phyloP scores from a whole-genome alignment of 2,888 invertebrate genomes.

The Ypsolopha sequella region DNA sequence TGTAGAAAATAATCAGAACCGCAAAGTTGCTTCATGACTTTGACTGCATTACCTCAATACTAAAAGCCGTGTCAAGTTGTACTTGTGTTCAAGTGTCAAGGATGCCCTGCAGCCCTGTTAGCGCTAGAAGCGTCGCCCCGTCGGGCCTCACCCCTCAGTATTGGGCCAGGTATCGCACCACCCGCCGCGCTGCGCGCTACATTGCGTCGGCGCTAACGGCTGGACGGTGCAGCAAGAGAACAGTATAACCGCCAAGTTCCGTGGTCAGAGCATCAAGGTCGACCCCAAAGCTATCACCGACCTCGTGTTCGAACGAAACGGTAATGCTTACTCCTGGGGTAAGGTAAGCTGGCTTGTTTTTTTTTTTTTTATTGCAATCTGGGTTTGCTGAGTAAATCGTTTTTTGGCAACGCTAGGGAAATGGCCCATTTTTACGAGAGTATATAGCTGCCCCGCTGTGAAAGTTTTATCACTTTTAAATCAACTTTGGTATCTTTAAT shows the following conservation, averaged over 20 bases:
- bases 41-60: too few species aligned
- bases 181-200: slow-evolving; percentile 93
- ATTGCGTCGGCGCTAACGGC: slow-evolving; percentile 82
- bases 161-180: slow-evolving; percentile 83
- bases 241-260: slow-evolving; percentile 92
- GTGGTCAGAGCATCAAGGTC: slow-evolving; percentile 92
- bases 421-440: too few species aligned
- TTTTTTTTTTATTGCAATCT: too few species aligned
- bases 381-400: not conserved
- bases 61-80: too few species aligned
- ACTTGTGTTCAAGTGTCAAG: too few species aligned
- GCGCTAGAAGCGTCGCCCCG: not conserved
- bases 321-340: slow-evolving; percentile 91
- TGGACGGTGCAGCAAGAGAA: slow-evolving; percentile 95
- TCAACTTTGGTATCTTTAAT: too few species aligned
- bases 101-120: too few species aligned
- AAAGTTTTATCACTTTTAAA: not conserved
- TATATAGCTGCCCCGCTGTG: not conserved
- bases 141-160: not conserved
- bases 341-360: slow-evolving; percentile 57
- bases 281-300: slow-evolving; percentile 73
- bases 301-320: slow-evolving; percentile 66
- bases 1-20: too few species aligned
- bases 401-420: not conserved
- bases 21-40: too few species aligned